Base-by-base conservation (phyloP, 1,140 invertebrate species). In the Drosophila pallidifrons region DNA sequence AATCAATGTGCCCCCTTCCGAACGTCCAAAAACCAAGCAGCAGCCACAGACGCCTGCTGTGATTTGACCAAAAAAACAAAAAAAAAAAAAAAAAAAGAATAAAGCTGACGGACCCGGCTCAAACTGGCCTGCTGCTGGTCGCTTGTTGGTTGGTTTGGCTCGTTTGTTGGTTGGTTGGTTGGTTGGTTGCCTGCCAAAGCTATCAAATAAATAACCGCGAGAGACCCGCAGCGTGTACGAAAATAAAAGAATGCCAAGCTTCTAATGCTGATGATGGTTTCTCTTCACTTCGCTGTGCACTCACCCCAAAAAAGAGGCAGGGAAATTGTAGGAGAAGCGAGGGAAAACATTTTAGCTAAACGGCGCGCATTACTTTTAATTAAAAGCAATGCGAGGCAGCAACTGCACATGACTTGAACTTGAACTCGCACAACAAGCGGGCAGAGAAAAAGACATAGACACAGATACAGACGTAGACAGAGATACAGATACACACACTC, bases 181-280 rank as follows among this genome's bases (percentile, higher is more conserved):
- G 20, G 20, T 64, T 75, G 77, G 47, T 65, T 72, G 78, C 45
- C 76, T 87, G 81, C 73, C 85, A 81, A 85, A 85, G 81, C 81
- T 73, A 89, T 89, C 85, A 89, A 89, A 89, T 89, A 89, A 89
- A 89, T 89, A 89, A 90, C 75, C 77, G 55, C 77, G 78, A 75
- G 78, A 75, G 80, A 88, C 81, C 85, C 85, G 81, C 83, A 72
- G 60, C 68, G 68, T 66, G 68, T 68, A 57, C 65, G 20, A 69
- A 71, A 82, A 72, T 83, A 75, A 80, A 80, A 89, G 81, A 83
- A 87, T 68, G 75, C 64, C 63, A 67, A 57, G 78, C 54, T 60
- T 67, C 78, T 77, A 86, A 85, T 83, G 81, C 60, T 68, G 63
- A 74, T 58, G 73, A 10, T 10, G 83, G 83, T 67, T 38, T 32